Conservation (phyloP, 2,888 invertebrate species). For the Andrena chrysosceles region DNA sequence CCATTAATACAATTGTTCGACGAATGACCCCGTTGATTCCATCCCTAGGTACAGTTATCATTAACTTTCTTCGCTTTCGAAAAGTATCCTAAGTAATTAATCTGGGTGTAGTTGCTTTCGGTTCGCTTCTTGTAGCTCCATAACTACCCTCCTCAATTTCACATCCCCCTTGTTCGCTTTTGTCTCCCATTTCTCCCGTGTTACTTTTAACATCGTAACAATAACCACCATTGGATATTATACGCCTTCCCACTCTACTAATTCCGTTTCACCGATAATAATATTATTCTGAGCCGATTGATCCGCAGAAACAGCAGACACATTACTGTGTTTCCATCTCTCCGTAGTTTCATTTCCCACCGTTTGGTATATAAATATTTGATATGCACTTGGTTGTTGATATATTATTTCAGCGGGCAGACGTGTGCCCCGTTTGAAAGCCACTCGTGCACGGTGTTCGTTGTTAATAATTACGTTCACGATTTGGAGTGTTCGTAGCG, state of each 20-base stretch:
- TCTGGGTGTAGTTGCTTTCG: not conserved
- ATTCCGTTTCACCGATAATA: constrained; percentile 17
- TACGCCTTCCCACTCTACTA: constrained; percentile 19
- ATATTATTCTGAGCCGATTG: constrained; percentile 22
- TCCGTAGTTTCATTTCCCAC: not conserved
- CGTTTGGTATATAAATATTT: constrained; percentile 29
- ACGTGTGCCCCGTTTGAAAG: constrained; percentile 15
- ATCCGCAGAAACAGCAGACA: constrained; percentile 7
- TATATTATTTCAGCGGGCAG: constrained; percentile 22
- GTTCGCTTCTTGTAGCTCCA: not conserved
- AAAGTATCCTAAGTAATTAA: not conserved
- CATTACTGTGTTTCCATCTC: constrained; percentile 21
- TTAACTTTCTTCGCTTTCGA: not conserved
- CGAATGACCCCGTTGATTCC: not conserved
- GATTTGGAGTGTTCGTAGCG: constrained; percentile 40
- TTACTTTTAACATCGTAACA: not conserved
- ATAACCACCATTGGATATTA: not conserved
- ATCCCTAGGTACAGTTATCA: not conserved
- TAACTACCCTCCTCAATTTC: not conserved
- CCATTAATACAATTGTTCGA: not conserved
- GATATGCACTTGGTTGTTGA: constrained; percentile 15
- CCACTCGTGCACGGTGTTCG: constrained; percentile 48
- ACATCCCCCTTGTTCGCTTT: not conserved
- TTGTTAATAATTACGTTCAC: constrained; percentile 23
- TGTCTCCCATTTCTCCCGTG: not conserved